A percentile compares a stretch with the other conserved stretches of the same genome.
These are phyloP conservation scores for Paratilapia polleni DNA, from an alignment of 2,113 vertebrate genomes.

Conservation along the genomic window DNA sequence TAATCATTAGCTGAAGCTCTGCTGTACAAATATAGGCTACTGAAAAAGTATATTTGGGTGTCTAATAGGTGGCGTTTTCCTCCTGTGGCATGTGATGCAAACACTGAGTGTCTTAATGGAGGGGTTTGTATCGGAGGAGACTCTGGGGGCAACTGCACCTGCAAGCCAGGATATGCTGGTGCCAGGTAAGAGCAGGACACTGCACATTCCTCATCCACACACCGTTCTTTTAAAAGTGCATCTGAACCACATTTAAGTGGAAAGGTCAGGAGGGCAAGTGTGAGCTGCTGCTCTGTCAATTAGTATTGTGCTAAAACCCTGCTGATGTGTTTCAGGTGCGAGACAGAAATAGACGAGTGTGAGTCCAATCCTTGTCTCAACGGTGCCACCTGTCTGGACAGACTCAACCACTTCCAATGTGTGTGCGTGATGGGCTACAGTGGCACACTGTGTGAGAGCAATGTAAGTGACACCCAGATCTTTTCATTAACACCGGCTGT, in stretches of 20 bases:
- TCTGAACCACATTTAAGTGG: slow-evolving; percentile 8
- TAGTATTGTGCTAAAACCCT: slow-evolving; percentile 46
- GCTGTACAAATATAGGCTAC: neutral
- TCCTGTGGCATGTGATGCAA: slow-evolving; percentile 82
- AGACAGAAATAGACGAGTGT: slow-evolving; percentile 86
- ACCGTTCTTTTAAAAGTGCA: neutral
- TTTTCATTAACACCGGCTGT: neutral
- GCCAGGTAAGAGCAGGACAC: slow-evolving; percentile 80
- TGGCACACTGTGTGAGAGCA: slow-evolving; percentile 86
- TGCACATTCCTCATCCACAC: neutral
- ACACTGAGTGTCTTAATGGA: slow-evolving; percentile 83
- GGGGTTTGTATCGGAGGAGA: slow-evolving; percentile 81
- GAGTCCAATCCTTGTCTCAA: slow-evolving; percentile 90
- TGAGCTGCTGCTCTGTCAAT: slow-evolving; percentile 40
- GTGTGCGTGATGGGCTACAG: slow-evolving; percentile 86
- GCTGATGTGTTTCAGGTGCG: slow-evolving; percentile 84
- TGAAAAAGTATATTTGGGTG: slow-evolving; percentile 10
- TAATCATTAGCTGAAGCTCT: neutral
- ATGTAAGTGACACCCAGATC: slow-evolving; percentile 79
- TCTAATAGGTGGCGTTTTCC: slow-evolving; percentile 83
- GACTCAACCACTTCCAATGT: slow-evolving; percentile 85
- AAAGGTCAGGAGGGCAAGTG: neutral
- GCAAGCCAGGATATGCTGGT: slow-evolving; percentile 84
- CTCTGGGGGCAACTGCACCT: slow-evolving; percentile 90
- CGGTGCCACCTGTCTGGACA: slow-evolving; percentile 87